A percentile compares a stretch with the other conserved stretches of the same genome.
Conservation (phyloP, 2,113 vertebrate species). For the Haliaeetus leucogaster region DNA sequence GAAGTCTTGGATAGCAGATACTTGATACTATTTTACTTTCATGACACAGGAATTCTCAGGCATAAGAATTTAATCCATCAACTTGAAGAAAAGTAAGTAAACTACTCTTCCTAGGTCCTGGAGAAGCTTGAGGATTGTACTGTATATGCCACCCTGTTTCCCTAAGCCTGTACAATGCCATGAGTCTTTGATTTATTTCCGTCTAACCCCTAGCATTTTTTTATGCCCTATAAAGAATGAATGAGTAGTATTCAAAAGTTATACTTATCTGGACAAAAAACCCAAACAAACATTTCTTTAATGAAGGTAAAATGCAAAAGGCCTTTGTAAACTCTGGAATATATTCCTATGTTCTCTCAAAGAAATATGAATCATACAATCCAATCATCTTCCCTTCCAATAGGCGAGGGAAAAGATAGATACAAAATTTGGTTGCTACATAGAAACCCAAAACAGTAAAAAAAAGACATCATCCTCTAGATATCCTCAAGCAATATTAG, state of each 20-base stretch:
- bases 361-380: background rate
- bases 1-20: background rate
- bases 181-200: background rate
- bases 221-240: background rate
- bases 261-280: background rate
- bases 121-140: background rate
- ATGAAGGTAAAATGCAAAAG: background rate
- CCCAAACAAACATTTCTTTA: background rate
- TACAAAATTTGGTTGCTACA: background rate
- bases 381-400: background rate
- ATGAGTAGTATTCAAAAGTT: background rate
- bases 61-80: background rate
- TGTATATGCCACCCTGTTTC: background rate
- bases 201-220: background rate
- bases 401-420: background rate
- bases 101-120: background rate
- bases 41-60: background rate
- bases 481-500: background rate
- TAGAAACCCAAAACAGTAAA: background rate
- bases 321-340: background rate
- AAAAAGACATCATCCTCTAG: background rate
- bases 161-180: background rate
- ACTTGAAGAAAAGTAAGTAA: background rate
- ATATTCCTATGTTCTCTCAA: background rate
- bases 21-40: background rate